phyloP scores from a whole-genome alignment of 2,113 vertebrate genomes.

The Holacanthus passer region DNA sequence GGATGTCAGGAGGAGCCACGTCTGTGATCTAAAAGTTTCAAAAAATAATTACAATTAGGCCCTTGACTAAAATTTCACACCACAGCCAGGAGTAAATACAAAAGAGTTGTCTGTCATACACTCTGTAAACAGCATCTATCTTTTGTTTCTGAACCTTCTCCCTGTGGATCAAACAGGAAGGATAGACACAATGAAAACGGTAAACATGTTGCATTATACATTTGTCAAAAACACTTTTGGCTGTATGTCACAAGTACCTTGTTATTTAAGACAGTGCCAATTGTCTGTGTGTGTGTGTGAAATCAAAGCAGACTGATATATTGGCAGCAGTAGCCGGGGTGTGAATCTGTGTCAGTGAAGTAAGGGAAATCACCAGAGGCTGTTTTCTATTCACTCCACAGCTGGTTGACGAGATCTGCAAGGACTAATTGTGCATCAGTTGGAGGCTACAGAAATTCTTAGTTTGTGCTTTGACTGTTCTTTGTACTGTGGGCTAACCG shows the following conservation, averaged over 20 bases:
- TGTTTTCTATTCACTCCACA: slow-evolving; percentile 64
- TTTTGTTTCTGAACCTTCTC: slow-evolving; percentile 61
- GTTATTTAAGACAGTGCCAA: slow-evolving; percentile 76
- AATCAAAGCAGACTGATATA: slow-evolving; percentile 74
- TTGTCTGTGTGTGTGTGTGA: slow-evolving; percentile 59
- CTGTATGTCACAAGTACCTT: slow-evolving; percentile 75
- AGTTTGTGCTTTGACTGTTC: slow-evolving; percentile 45
- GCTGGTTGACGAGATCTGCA: slow-evolving; percentile 64
- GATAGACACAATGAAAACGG: slow-evolving; percentile 51
- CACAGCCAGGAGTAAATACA: not conserved
- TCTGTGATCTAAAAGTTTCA: not conserved
- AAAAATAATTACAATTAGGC: slow-evolving; percentile 26
- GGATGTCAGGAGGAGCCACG: not conserved
- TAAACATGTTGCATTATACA: slow-evolving; percentile 81
- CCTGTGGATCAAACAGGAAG: slow-evolving; percentile 49
- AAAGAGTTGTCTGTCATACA: slow-evolving; percentile 11
- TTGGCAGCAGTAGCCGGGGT: slow-evolving; percentile 71
- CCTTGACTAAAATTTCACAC: not conserved
- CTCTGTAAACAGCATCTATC: slow-evolving; percentile 30
- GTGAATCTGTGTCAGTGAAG: slow-evolving; percentile 78
- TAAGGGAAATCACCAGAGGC: slow-evolving; percentile 66
- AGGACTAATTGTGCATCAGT: slow-evolving; percentile 69
- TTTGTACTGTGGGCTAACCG: slow-evolving; percentile 46
- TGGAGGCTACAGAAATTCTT: slow-evolving; percentile 55
- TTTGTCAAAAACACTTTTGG: slow-evolving; percentile 78